Conservation (phyloP, 2,797 vertebrate species). For the Avahi laniger region DNA sequence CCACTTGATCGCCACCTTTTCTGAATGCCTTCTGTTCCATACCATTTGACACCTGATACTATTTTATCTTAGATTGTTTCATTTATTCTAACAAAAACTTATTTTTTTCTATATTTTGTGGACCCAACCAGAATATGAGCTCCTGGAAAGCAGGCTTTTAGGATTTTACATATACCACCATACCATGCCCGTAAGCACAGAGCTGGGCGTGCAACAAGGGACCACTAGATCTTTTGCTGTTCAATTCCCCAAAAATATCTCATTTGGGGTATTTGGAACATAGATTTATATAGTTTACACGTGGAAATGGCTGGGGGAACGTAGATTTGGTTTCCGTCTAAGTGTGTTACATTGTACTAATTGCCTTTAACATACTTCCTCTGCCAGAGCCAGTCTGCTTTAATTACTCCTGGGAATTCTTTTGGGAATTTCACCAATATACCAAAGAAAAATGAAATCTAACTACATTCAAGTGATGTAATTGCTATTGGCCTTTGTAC, state of each 20-base stretch:
- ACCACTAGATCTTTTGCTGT: background rate
- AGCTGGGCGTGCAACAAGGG: background rate
- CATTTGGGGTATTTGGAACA: slow-evolving; percentile 19
- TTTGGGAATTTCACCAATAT: slow-evolving; percentile 71
- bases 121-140: background rate
- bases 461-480: slow-evolving; percentile 68
- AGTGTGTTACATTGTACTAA: slow-evolving; percentile 85
- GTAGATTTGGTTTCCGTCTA: slow-evolving; percentile 77
- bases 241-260: background rate
- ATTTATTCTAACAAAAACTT: background rate
- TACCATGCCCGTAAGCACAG: background rate
- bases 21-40: background rate
- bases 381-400: slow-evolving; percentile 67
- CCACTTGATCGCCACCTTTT: background rate
- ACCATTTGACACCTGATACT: background rate
- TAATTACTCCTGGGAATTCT: slow-evolving; percentile 82
- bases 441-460: slow-evolving; percentile 80
- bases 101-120: background rate
- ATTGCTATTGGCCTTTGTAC: slow-evolving; percentile 66
- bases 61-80: background rate
- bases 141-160: slow-evolving; percentile 13
- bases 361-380: slow-evolving; percentile 80
- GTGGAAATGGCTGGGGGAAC: slow-evolving; percentile 50
- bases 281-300: background rate
- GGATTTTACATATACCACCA: slow-evolving; percentile 28